Evolutionary conservation across 1,140 invertebrate species (phyloP).

Genomic region (Pachypeltis micranthus): DNA sequence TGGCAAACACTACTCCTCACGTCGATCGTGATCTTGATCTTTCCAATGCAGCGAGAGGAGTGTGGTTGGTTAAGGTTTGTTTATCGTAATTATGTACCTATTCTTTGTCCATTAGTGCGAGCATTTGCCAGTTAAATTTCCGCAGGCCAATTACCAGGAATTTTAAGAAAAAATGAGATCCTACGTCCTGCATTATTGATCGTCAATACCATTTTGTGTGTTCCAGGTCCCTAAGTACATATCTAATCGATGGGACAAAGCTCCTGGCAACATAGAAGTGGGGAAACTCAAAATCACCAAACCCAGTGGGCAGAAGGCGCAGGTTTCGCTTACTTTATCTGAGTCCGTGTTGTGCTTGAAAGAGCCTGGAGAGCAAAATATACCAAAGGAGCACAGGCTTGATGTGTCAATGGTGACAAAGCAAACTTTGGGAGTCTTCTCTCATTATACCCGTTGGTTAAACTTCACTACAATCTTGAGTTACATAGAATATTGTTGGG

Average conservation of each 20-base stretch:
- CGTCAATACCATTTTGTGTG: constrained; percentile 9
- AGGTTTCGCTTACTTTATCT: constrained; percentile 55
- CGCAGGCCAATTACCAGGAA: no score
- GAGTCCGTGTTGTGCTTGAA: constrained; percentile 58
- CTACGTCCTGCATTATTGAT: not conserved
- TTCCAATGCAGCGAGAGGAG: constrained; percentile 72
- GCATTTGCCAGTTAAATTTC: not conserved
- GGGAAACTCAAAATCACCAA: constrained; percentile 65
- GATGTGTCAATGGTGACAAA: constrained; percentile 76
- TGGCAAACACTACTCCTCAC: constrained; percentile 10
- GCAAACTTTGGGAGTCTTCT: constrained; percentile 82
- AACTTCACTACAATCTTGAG: not conserved
- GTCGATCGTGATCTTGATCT: constrained; percentile 52
- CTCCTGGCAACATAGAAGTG: constrained; percentile 59
- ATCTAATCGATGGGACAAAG: constrained; percentile 78
- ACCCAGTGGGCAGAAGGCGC: constrained; percentile 50
- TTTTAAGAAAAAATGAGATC: not conserved
- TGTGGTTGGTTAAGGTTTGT: constrained; percentile 87
- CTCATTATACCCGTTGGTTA: constrained; percentile 55
- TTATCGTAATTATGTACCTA: not conserved
- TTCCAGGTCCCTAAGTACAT: constrained; percentile 78
- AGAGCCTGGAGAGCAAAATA: constrained; percentile 54
- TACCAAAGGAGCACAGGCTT: constrained; percentile 80
- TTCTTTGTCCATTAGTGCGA: not conserved
- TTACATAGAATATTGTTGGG: not conserved